A percentile compares a stretch with the other conserved stretches of the same genome.
These are phyloP conservation scores for Onychorhynchus coronatus DNA, from an alignment of 2,113 vertebrate genomes.

Conservation along the genomic window DNA sequence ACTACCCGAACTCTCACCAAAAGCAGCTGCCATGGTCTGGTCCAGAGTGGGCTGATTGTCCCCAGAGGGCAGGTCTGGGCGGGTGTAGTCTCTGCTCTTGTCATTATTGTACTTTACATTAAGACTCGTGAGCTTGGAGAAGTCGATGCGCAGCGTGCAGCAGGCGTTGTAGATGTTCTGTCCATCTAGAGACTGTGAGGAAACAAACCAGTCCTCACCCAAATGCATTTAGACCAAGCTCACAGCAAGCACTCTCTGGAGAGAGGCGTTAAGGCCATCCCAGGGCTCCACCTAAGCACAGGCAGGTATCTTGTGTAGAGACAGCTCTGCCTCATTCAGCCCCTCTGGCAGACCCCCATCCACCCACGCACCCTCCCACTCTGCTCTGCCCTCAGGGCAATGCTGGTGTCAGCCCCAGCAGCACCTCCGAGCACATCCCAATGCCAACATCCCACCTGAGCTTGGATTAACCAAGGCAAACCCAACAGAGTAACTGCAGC, in stretches of 20 bases:
- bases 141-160: slow-evolving; percentile 92
- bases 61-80: slow-evolving; percentile 91
- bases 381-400: background rate
- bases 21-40: slow-evolving; percentile 88
- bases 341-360: background rate
- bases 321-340: background rate
- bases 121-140: slow-evolving; percentile 93
- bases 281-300: background rate
- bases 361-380: background rate
- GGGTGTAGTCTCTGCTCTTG: slow-evolving; percentile 93
- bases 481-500: background rate
- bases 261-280: background rate
- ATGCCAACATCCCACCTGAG: background rate
- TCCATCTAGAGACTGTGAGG: slow-evolving; percentile 87
- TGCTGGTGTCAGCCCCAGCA: background rate
- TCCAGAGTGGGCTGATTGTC: slow-evolving; percentile 88
- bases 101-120: slow-evolving; percentile 98
- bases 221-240: background rate
- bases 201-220: background rate
- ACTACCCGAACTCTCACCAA: slow-evolving; percentile 75
- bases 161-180: slow-evolving; percentile 98
- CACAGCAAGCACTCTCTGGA: background rate
- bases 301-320: no score
- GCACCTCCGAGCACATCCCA: background rate
- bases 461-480: background rate